These are phyloP conservation scores for Passer domesticus DNA, from an alignment of 2,113 vertebrate genomes.

Conservation along the genomic window DNA sequence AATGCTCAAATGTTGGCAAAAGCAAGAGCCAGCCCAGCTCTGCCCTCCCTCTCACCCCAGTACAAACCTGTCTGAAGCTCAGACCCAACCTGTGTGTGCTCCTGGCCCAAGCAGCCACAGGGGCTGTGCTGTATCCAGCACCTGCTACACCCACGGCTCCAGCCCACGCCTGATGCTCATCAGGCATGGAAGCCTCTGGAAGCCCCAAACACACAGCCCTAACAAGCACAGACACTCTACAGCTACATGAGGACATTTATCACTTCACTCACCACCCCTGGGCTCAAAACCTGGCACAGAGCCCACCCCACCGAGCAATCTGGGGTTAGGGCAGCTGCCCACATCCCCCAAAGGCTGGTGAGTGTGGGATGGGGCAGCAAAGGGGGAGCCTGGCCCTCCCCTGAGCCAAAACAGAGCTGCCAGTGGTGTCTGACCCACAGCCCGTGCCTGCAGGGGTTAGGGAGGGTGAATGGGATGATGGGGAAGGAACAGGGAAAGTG, in stretches of 20 bases:
- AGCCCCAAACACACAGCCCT: background rate
- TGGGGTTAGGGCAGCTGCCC: background rate
- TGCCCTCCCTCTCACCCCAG: background rate
- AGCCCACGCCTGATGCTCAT: accelerated
- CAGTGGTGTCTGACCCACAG: accelerated
- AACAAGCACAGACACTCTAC: constrained; percentile 10
- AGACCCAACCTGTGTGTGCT: background rate
- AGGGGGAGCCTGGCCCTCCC: background rate
- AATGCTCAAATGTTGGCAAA: background rate
- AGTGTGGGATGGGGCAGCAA: background rate
- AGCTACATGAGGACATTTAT: background rate
- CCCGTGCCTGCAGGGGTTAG: accelerated
- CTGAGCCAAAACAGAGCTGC: background rate
- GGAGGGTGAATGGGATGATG: background rate
- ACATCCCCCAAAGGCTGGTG: background rate
- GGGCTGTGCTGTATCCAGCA: background rate
- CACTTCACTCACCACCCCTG: background rate
- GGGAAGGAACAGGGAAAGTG: background rate
- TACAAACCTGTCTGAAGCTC: background rate
- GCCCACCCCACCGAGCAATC: background rate
- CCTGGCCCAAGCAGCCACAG: background rate
- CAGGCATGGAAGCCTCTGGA: background rate
- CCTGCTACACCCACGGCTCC: background rate
- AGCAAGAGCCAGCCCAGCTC: background rate
- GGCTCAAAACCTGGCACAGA: background rate